These are phyloP conservation scores for Leptobrachium ailaonicum DNA, from an alignment of 2,113 vertebrate genomes.

Conservation along the genomic window DNA sequence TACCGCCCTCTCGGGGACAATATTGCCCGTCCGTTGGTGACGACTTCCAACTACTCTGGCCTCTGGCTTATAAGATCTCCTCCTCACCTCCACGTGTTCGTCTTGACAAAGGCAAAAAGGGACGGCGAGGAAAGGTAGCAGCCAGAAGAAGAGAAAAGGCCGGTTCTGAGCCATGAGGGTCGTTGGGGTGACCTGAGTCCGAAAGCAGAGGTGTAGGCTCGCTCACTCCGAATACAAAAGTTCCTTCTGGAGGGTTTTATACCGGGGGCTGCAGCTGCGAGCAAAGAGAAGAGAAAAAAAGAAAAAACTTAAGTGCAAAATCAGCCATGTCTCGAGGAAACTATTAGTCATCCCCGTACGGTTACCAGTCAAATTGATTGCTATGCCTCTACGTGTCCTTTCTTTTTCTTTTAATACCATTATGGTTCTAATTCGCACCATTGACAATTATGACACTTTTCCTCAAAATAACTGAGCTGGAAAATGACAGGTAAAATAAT, in stretches of 20 bases:
- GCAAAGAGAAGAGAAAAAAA: slow-evolving; percentile 73
- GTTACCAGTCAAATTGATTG: slow-evolving; percentile 67
- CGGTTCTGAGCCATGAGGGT: slow-evolving; percentile 64
- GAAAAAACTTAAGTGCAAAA: slow-evolving; percentile 66
- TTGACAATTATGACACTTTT: slow-evolving; percentile 68
- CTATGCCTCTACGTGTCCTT: slow-evolving; percentile 60
- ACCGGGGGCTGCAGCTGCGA: slow-evolving; percentile 64
- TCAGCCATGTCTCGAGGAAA: slow-evolving; percentile 67
- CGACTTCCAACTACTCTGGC: slow-evolving; percentile 79
- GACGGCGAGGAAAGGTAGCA: slow-evolving; percentile 74
- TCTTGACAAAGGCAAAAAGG: slow-evolving; percentile 80
- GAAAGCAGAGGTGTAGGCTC: slow-evolving; percentile 54
- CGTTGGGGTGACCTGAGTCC: not conserved
- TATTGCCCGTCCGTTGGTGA: slow-evolving; percentile 72
- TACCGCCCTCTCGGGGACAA: slow-evolving; percentile 75
- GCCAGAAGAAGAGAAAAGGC: slow-evolving; percentile 65
- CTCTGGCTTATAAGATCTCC: slow-evolving; percentile 77
- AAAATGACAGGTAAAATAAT: slow-evolving; percentile 43
- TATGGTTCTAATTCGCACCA: slow-evolving; percentile 63
- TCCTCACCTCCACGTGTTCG: slow-evolving; percentile 82
- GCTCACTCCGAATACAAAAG: not conserved
- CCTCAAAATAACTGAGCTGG: slow-evolving; percentile 43
- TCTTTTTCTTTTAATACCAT: slow-evolving; percentile 59
- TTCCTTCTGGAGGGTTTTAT: slow-evolving; percentile 66
- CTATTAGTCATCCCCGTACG: slow-evolving; percentile 73